Base-by-base conservation (phyloP, 2,113 vertebrate species). In the Ceyx cyanopectus region DNA sequence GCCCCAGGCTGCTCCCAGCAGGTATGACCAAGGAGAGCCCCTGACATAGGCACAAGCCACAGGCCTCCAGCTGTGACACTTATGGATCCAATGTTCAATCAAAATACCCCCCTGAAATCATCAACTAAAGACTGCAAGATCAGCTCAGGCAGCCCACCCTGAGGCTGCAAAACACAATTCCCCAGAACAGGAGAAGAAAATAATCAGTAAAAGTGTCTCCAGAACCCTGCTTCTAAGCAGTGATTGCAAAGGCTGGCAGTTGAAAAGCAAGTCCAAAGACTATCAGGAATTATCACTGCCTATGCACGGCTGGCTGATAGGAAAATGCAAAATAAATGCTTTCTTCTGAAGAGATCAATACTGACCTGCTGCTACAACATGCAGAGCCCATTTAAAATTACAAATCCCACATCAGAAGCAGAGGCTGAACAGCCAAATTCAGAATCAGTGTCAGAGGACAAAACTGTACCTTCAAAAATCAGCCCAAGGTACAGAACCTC, bases 301-400 rank as follows among this genome's bases (percentile, higher is more conserved):
- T 27, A 56, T 85, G 0, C 90, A 29, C 73, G 86, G 78, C 86
- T 86, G 94, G 51, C 75, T 82, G 93, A 94, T 51, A 61, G 24
- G 62, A 27, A 94, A 96, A 93, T 85, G 74, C 66, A 81, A 81
- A 92, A 79, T 61, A 48, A 70, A 81, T 30, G 69, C 73, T 63
- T 81, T 81, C 78, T 86, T 73, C 53, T 86, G 19, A 43, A 62
- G 77, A 87, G 82, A 94, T 92, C 90, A 70, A 93, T 90, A 84
- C 26, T 13, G 9, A 20, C 45, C 63, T 29, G 45, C 86, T 65
- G 74, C 60, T 45, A 51, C 62, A 74, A 76, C 58, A 41, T 9
- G 54, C 66, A 79, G 27, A 77, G 24, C 45, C 40, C 34, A 34
- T 67, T 22, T 10, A 29, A 56, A 19, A 19, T 23, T 12, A 50